Base-by-base conservation (phyloP, 2,888 invertebrate species). In the Hydriomena furcata region DNA sequence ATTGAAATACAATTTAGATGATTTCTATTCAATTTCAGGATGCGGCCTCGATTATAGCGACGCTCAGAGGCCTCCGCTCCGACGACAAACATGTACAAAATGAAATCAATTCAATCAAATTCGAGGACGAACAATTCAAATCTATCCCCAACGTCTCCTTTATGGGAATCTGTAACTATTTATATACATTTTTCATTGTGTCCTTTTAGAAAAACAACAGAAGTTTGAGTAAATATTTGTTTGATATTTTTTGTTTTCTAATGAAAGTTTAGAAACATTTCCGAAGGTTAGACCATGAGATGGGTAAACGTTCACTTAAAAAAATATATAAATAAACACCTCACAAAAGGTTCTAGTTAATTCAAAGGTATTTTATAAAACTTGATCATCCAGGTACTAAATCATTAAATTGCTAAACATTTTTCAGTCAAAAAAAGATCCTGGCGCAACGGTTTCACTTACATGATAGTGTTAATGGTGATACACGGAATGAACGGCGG, bases 101-200 rank as follows among this genome's bases (percentile, higher is more conserved):
- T 13, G 77, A 80, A 65, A 56, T 83, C 3, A 61, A 74, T n/a
- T 35, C 25, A 1, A 73, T 84, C 58, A 71, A 58, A 47, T 67
- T 60, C 13, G 75, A 79, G 45, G 76, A 79, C 17, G 65, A 66
- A 2, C 67, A 69, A 52, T 80, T 68, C 54, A 79, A 75, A 55
- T 69, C 78, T 0, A 50, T 82, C 38, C 79, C 82, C 0, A 56
- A 68, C 7, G 58, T 82, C 13, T 74, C 79, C 1, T 70, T 76
- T 31, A 13, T 65, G 5, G 69, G 61, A 5, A 78, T 83, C 41
- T 66, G 84, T 84, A 61, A 77, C 78, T 71, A 59, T 32, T 50
- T 35, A 35, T 42, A 24, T 35, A 32, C 28, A 36, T 27, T 34
- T 35, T 24, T 21, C 11, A 30, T 27, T 25, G 25, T 17, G 11